Conservation (phyloP, 2,888 invertebrate species). For the Minunthozetes semirufus region DNA sequence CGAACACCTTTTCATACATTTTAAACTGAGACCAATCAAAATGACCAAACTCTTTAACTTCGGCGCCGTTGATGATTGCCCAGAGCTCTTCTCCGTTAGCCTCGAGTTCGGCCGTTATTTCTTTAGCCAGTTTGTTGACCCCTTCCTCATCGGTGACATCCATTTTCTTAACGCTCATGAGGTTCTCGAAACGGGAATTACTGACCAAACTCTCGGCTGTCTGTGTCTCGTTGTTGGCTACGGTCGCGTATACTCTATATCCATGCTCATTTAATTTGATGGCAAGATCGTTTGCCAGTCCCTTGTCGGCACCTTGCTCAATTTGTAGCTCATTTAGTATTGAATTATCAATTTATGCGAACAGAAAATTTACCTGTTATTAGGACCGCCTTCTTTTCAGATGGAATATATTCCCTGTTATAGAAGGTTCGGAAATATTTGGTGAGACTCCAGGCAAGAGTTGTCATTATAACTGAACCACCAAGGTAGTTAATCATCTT, state of each 20-base stretch:
- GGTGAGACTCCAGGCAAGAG: not conserved
- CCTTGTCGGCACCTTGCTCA: constrained; percentile 20
- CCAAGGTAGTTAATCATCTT: not conserved
- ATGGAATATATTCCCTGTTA: not conserved
- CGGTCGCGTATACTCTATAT: constrained; percentile 30
- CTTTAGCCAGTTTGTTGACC: constrained; percentile 44
- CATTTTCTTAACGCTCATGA: constrained; percentile 46
- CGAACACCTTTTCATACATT: constrained; percentile 45
- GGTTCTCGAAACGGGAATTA: not conserved
- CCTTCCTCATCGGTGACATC: constrained; percentile 47
- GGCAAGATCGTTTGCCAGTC: constrained; percentile 20
- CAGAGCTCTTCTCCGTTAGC: constrained; percentile 48
- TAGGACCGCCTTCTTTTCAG: not conserved
- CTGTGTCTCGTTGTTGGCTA: not conserved
- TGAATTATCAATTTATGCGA: not conserved
- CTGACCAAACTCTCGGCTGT: not conserved
- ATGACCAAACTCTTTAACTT: constrained; percentile 50
- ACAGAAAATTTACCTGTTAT: not conserved
- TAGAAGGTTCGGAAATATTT: not conserved
- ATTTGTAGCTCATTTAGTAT: not conserved
- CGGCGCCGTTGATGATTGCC: constrained; percentile 54
- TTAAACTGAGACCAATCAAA: constrained; percentile 50
- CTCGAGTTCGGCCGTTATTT: constrained; percentile 39
- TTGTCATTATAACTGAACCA: not conserved
- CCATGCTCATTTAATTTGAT: constrained; percentile 25